Base-by-base conservation (phyloP, 2,797 vertebrate species). In the Myripristis jacobus region DNA sequence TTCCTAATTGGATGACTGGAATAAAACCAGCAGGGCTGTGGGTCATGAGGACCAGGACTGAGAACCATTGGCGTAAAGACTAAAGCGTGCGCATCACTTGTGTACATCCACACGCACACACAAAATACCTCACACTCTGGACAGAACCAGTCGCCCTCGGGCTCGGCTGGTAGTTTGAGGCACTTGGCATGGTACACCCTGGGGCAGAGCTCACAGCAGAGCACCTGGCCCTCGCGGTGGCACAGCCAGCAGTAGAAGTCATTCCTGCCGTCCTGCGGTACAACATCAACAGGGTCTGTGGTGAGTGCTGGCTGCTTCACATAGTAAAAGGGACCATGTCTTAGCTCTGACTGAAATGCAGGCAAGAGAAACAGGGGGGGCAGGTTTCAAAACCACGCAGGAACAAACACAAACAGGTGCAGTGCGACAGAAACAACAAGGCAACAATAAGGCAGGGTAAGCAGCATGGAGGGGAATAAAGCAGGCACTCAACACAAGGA, bases 241-340 rank as follows among this genome's bases (percentile, higher is more conserved):
- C 98, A 99, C 96, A 99, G 90, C 98, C 98, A 99, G 95, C 98
- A 99, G 95, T 95, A 99, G 96, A 99, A 99, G 94, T 99, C 98
- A 86, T 99, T 99, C 92, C 98, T 97, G 94, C 98, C 97, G 91
- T 99, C 98, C 97, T 99, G 98, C 86, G 97, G 98, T 97, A 97
- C 96, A 96, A 98, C 98, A 97, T 99, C 97, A 96, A 98, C 96
- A 97, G 98, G 97, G 95, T 99, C 98, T 97, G 93, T 92, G 88
- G 94, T 94, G 93, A 95, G 94, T 91, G 94, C 90, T 81, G 94
- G 93, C 93, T 95, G 94, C 94, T 99, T 99, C 96, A 95, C 90
- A 97, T 99, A 99, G 97, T 98, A 99, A 99, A 99, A 99, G 94
- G 98, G 98, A 96, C 98, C 98, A 93, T 99, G 98, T 96, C 97